A percentile compares a stretch with the other conserved stretches of the same genome.
Conservation (phyloP, 2,797 vertebrate genomes). For the Bucorvus abyssinicus region DNA sequence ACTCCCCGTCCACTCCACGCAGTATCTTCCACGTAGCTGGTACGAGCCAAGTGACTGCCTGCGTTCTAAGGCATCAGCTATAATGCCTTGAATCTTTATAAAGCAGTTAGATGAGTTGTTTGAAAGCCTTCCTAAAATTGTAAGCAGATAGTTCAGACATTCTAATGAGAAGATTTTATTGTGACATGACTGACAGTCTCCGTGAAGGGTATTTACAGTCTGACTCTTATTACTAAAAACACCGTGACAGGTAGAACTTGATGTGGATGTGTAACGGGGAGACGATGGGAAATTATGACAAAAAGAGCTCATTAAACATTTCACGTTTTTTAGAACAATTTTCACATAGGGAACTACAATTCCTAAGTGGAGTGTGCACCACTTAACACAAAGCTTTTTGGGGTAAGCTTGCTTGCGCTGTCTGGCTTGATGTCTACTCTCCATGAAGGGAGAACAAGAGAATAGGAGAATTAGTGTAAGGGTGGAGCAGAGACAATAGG, state of each 20-base stretch:
- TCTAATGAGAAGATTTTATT: constrained; percentile 64
- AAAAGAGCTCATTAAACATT: constrained; percentile 57
- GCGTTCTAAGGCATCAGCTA: background rate
- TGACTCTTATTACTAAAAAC: constrained; percentile 61
- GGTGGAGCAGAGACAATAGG: background rate
- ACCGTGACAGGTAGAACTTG: constrained; percentile 65
- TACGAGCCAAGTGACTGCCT: background rate
- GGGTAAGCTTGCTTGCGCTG: background rate
- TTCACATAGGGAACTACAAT: constrained; percentile 1
- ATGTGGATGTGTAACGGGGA: constrained; percentile 48
- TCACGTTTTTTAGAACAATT: constrained; percentile 7
- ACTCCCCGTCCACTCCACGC: background rate
- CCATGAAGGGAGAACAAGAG: background rate
- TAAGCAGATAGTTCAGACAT: constrained; percentile 61
- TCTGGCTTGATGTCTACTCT: background rate
- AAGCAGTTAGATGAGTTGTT: constrained; percentile 9
- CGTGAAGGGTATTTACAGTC: constrained; percentile 63
- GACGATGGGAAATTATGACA: constrained; percentile 24
- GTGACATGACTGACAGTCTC: constrained; percentile 68
- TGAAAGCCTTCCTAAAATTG: constrained; percentile 61
- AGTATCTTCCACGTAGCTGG: background rate
- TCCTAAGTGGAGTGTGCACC: background rate
- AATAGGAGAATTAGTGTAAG: background rate
- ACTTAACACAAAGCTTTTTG: background rate
- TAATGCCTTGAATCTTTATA: background rate